A percentile compares a stretch with the other conserved stretches of the same genome.
phyloP scores from a whole-genome alignment of 64 coral and sea anemone species.

The Exaiptasia diaphana region DNA sequence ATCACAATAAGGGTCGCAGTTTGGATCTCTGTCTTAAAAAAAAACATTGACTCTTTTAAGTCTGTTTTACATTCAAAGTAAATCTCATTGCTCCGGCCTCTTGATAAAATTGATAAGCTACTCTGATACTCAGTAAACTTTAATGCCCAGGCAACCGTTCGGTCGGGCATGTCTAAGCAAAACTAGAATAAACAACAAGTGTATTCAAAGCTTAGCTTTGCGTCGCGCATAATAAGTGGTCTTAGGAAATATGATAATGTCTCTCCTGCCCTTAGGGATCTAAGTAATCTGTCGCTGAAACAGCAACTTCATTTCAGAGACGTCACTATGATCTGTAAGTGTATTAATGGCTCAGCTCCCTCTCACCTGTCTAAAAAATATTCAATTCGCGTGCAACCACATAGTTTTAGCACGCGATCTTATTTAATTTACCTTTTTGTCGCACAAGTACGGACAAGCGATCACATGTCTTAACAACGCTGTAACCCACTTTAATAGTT shows the following conservation, averaged over 20 bases:
- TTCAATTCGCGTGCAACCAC: background rate
- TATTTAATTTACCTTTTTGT: background rate
- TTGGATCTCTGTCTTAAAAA: too few species aligned
- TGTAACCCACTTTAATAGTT: background rate
- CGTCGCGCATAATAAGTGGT: background rate
- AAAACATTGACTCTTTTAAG: too few species aligned
- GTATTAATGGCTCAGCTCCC: background rate
- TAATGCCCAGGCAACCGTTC: background rate
- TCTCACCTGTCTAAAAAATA: background rate
- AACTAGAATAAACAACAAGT: background rate
- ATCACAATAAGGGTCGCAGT: too few species aligned
- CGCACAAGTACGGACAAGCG: background rate
- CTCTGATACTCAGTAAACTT: background rate
- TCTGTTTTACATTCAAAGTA: too few species aligned
- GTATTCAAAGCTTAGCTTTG: slow-evolving; percentile 37
- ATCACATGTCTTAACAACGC: slow-evolving; percentile 3
- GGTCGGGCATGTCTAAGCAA: background rate
- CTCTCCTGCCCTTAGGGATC: background rate
- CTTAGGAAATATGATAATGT: slow-evolving; percentile 29
- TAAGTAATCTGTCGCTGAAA: slow-evolving; percentile 2
- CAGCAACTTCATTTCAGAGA: background rate
- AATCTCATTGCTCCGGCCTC: too few species aligned
- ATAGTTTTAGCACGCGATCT: background rate
- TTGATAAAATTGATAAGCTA: too few species aligned
- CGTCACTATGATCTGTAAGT: slow-evolving; percentile 14